Evolutionary conservation across 92 coral and sea anemone species (phyloP).

Genomic region (Paramuricea clavata): DNA sequence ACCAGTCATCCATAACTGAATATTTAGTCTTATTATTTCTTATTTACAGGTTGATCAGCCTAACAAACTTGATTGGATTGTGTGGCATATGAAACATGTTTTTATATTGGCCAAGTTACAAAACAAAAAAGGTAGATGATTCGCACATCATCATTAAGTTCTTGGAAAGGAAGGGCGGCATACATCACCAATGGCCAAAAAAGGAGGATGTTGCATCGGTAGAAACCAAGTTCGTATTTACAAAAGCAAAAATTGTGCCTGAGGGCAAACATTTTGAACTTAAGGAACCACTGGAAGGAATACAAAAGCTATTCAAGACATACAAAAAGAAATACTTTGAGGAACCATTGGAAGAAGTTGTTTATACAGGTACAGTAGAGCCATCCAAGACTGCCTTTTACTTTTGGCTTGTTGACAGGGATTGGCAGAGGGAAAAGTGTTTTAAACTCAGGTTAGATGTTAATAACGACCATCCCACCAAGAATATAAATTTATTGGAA

Average conservation of each 20-base stretch:
- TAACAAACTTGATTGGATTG: neutral
- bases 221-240: neutral
- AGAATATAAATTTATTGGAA: neutral
- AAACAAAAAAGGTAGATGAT: neutral
- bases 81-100: neutral
- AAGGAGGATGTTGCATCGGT: neutral
- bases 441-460: neutral
- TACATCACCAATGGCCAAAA: neutral
- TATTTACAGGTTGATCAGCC: neutral
- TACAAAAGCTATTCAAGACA: neutral
- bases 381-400: too few relatives aligned
- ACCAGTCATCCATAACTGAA: too few relatives aligned
- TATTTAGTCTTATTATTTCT: too few relatives aligned
- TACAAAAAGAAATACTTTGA: neutral
- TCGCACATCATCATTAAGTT: neutral
- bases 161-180: neutral
- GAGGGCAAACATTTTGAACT: neutral
- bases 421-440: neutral
- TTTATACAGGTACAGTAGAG: neutral
- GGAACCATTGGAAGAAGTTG: neutral
- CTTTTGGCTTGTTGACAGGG: neutral
- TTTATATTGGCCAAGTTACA: neutral
- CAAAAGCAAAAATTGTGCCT: neutral
- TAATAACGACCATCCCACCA: neutral
- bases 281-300: neutral